Base-by-base conservation (phyloP, 2,888 invertebrate species). In the Lapara coniferarum region DNA sequence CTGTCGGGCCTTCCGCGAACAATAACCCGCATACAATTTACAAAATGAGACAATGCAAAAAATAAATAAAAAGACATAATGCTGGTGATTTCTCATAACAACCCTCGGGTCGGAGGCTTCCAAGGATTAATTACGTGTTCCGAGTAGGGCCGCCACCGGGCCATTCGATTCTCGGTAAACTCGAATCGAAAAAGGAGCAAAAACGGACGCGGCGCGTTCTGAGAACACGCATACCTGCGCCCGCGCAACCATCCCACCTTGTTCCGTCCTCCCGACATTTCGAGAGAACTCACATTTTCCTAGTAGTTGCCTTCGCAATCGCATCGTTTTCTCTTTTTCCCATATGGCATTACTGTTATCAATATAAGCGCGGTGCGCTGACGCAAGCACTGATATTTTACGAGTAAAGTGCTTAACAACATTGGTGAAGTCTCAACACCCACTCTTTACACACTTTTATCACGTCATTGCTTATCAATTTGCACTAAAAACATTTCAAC, bases 51-150 rank as follows among this genome's bases (percentile, higher is more conserved):
- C 89, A 89, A 89, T 89, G 88, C 88, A 85, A 88, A 89, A 88
- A 87, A 85, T 81, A 79, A 81, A 83, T 82, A 86, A 87, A 86
- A 70, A 89, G 83, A 85, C 86, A 88, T 89, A 89, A 90, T 85
- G 85, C 82, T 84, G 84, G 87, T 86, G 89, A 90, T 92, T 91
- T 92, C 92, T 92, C 88, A 89, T 88, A 91, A 89, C 92, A 90
- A 90, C 91, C 93, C 90, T 91, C 82, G 88, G 87, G 87, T 90
- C 78, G 91, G 85, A 93, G 93, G 93, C 91, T 92, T 93, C 93
- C 89, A 89, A 89, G 93, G 93, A 93, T 93, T 93, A 93, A 93
- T 93, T 93, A 93, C 88, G 91, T 87, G 91, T 93, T 93, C 93
- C 89, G 89, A 91, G 93, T 93, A 93, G 90, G 87, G 78, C 89